Evolutionary conservation across 2,888 invertebrate species (phyloP).

Genomic region (Polydrusus pterygomalis): DNA sequence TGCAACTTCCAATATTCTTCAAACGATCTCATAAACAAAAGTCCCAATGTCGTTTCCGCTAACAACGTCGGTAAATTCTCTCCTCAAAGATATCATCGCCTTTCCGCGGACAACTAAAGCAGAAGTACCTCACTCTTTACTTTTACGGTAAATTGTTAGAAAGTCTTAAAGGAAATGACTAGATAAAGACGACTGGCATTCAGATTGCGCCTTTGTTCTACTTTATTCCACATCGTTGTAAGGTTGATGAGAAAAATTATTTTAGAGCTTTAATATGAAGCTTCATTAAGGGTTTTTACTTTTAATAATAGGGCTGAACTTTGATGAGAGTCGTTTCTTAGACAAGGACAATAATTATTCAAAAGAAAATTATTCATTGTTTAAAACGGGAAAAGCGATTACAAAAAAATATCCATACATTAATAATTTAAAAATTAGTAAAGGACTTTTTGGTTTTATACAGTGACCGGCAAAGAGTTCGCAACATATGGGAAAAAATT

Average conservation of each 20-base stretch:
- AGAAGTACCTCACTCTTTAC: conserved; percentile 26
- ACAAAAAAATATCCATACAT: too few species aligned
- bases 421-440: too few species aligned
- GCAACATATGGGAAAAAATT: too few species aligned
- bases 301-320: background rate
- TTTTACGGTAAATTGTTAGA: conserved; percentile 24
- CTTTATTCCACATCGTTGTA: conserved; percentile 6
- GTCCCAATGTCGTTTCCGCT: conserved; percentile 15
- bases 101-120: conserved; percentile 24
- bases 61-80: conserved; percentile 23
- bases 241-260: conserved; percentile 27
- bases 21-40: conserved; percentile 24
- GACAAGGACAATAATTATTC: too few species aligned
- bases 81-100: conserved; percentile 17
- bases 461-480: too few species aligned
- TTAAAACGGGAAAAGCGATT: background rate
- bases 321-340: background rate
- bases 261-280: conserved; percentile 8
- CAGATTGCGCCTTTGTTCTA: conserved; percentile 23
- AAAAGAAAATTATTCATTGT: background rate
- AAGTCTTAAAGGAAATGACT: conserved; percentile 23
- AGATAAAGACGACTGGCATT: conserved; percentile 28
- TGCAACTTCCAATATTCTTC: conserved; percentile 17
- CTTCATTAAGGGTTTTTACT: conserved; percentile 8
- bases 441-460: too few species aligned